A percentile compares a stretch with the other conserved stretches of the same genome.
Conservation (phyloP, 2,888 invertebrate species). For the Chalcis sispes region DNA sequence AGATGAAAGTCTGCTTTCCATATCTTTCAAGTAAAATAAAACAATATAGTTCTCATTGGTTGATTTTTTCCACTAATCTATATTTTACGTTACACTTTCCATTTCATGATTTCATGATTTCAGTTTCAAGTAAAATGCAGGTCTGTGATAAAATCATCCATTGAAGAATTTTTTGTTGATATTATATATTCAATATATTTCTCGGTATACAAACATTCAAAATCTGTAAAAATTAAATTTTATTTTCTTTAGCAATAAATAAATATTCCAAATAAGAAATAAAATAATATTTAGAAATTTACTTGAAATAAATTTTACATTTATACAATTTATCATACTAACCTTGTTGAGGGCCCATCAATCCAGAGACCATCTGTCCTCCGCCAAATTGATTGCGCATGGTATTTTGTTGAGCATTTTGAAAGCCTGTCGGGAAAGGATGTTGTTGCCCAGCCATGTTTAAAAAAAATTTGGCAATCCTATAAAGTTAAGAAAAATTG, state of each 20-base stretch:
- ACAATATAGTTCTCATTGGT: too few relatives aligned
- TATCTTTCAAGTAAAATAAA: too few relatives aligned
- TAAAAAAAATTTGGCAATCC: constrained; percentile 16
- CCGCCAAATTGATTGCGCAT: constrained; percentile 83
- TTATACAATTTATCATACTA: constrained; percentile 55
- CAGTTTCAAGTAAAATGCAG: too few relatives aligned
- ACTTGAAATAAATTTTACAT: not conserved
- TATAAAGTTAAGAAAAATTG: not conserved
- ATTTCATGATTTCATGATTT: too few relatives aligned
- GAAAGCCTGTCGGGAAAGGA: constrained; percentile 84
- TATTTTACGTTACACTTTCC: too few relatives aligned
- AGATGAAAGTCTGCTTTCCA: too few relatives aligned
- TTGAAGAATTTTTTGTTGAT: too few relatives aligned
- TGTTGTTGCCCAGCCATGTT: constrained; percentile 85
- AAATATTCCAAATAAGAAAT: not conserved
- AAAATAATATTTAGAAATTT: constrained; percentile 11
- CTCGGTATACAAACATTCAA: not conserved
- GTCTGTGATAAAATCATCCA: too few relatives aligned
- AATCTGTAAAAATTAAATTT: not conserved
- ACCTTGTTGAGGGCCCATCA: constrained; percentile 78
- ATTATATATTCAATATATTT: not conserved
- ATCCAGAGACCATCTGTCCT: constrained; percentile 82
- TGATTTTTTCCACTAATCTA: too few relatives aligned
- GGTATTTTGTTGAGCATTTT: constrained; percentile 78
- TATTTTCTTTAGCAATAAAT: too few relatives aligned